phyloP scores from a whole-genome alignment of 2,113 vertebrate species.

The Equus przewalskii region DNA sequence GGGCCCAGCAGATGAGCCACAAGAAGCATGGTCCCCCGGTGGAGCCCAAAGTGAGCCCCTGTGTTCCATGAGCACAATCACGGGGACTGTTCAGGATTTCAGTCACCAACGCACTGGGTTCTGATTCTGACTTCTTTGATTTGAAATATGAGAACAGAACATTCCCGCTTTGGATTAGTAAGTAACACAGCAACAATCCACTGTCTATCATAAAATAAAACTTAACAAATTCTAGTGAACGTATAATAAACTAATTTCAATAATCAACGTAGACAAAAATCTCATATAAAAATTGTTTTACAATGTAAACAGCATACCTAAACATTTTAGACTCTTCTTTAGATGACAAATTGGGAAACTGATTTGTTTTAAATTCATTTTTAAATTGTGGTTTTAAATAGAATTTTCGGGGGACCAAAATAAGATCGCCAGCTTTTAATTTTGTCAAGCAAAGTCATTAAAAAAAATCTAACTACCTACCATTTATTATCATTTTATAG shows the following conservation, averaged over 20 bases:
- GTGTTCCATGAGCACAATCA: neutral
- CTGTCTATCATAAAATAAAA: conserved; percentile 50
- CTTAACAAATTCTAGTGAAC: neutral
- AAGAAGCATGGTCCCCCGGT: conserved; percentile 69
- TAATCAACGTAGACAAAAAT: conserved; percentile 51
- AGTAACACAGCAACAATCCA: conserved; percentile 53
- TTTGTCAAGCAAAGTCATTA: conserved; percentile 49
- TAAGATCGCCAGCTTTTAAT: conserved; percentile 16
- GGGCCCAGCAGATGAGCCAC: conserved; percentile 82
- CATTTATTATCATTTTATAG: conserved; percentile 34
- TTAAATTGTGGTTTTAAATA: conserved; percentile 61
- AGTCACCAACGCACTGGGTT: conserved; percentile 24
- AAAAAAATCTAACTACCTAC: neutral
- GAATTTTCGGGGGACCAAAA: conserved; percentile 28
- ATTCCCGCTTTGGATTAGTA: conserved; percentile 50
- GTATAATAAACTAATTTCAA: conserved; percentile 37
- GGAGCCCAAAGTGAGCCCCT: conserved; percentile 38
- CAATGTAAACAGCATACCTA: conserved; percentile 28
- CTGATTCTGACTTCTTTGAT: conserved; percentile 53
- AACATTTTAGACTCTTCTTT: conserved; percentile 25
- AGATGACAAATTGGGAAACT: neutral
- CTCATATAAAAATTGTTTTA: conserved; percentile 52
- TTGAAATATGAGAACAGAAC: conserved; percentile 54
- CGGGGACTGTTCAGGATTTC: conserved; percentile 22
- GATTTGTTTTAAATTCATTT: neutral